Evolutionary conservation across 2,113 vertebrate species (phyloP), one percentile per base, ranked within the genome.

Genomic region (Saguinus midas): DNA sequence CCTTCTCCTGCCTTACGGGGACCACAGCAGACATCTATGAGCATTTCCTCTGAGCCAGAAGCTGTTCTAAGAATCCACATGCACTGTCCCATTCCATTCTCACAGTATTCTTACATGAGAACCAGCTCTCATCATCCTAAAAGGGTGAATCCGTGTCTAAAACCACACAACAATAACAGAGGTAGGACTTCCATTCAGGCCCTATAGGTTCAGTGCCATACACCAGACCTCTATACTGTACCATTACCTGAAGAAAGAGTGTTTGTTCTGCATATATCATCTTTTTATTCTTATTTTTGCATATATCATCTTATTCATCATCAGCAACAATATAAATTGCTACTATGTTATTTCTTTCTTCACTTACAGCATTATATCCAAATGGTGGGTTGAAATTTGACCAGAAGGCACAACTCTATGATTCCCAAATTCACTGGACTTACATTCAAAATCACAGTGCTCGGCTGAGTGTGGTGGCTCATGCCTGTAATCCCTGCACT

Each of bases 401-500:
- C 27, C 21, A 21, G 43, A 87, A 48, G 66, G 48, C 35, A 48
- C 29, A 87, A 76, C 7, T 48, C 17, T 66, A 17, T 7, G 50
- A 72, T 75, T 50, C 40, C 48, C 8, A 89, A 82, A 78, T 82
- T 85, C 73, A 78, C 8, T 57, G 35, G 20, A n/a, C 7, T 58
- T 72, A 48, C 25, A 81, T 85, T 80, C 80, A 75, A 70, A 84
- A 95, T 50, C 52, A 48, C 27, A 64, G 61, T 6, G 6, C 61
- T 64, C 27, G 6, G 61, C 61, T 0, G 11, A 12, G 27, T 13
- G 0, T 0, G 0, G 27, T 64, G 61, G 27, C 27, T 64, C 61
- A 64, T 29, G 13, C 12, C 61, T 64, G 61, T 32, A 64, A 64
- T 64, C 61, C 27, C 61, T 64, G 27, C 27, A 64, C 27, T 64